A percentile compares a stretch with the other conserved stretches of the same genome.
Conservation (phyloP, 1,140 invertebrate genomes). For the Nylanderia fulva region DNA sequence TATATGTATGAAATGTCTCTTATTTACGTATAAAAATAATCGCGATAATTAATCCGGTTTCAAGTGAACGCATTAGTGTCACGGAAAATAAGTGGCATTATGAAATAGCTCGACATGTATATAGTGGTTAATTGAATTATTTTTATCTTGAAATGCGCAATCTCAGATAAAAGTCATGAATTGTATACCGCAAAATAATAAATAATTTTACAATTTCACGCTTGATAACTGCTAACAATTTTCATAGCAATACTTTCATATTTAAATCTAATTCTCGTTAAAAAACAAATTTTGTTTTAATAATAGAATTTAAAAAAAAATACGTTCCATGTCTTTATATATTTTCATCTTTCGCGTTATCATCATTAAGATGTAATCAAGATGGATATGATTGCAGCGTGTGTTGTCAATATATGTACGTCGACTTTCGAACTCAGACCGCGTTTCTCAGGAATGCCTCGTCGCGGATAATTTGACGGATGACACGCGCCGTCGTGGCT, state of each 20-base stretch:
- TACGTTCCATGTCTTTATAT: background rate
- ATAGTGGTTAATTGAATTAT: conserved; percentile 56
- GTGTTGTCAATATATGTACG: conserved; percentile 2
- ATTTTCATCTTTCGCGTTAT: background rate
- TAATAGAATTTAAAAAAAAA: background rate
- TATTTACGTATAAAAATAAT: conserved; percentile 1
- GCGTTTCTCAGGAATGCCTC: background rate
- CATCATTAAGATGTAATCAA: conserved; percentile 13
- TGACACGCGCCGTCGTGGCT: conserved; percentile 65
- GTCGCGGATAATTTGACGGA: conserved; percentile 62
- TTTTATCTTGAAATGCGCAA: conserved; percentile 40
- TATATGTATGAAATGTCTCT: conserved; percentile 43
- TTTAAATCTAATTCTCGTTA: background rate
- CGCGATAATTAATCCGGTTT: conserved; percentile 57
- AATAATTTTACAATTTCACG: conserved; percentile 10
- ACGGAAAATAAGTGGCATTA: conserved; percentile 54
- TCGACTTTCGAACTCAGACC: conserved; percentile 5
- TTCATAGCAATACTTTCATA: background rate
- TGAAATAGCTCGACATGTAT: background rate
- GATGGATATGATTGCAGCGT: background rate
- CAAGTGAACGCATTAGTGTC: conserved; percentile 60
- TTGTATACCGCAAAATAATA: background rate
- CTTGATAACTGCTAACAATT: background rate
- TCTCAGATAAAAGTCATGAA: conserved; percentile 15
- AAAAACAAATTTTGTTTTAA: background rate